phyloP scores from a whole-genome alignment of 2,888 invertebrate species.

The Mechanitis messenoides region DNA sequence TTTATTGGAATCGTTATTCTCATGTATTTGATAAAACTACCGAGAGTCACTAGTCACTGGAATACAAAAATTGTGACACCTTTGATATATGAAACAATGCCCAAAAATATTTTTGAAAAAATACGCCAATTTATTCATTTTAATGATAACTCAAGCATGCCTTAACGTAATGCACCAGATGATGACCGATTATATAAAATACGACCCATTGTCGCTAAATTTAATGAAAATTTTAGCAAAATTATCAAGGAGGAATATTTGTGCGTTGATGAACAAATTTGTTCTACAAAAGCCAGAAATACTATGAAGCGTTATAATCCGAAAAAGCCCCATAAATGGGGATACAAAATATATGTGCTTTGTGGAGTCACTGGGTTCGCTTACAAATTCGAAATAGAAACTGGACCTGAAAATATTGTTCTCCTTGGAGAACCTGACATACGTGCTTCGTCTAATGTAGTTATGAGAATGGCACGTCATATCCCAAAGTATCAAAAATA shows the following conservation, averaged over 20 bases:
- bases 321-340: constrained; percentile 39
- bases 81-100: constrained; percentile 29
- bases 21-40: constrained; percentile 30
- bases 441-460: constrained; percentile 34
- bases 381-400: constrained; percentile 39
- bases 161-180: constrained; percentile 15
- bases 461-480: constrained; percentile 14
- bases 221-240: constrained; percentile 23
- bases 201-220: constrained; percentile 29
- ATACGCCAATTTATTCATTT: constrained; percentile 28
- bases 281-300: constrained; percentile 34
- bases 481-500: not conserved
- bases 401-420: constrained; percentile 34
- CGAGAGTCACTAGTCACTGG: constrained; percentile 29
- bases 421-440: constrained; percentile 31
- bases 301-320: constrained; percentile 40
- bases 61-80: constrained; percentile 21
- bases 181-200: constrained; percentile 29
- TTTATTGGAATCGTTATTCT: constrained; percentile 28
- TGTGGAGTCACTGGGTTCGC: constrained; percentile 36
- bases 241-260: constrained; percentile 24
- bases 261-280: constrained; percentile 38
- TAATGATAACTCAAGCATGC: constrained; percentile 28
- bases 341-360: constrained; percentile 39
- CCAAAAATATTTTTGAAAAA: constrained; percentile 30